Evolutionary conservation across 2,888 invertebrate genomes (phyloP).

Genomic region (Watsonalla cultraria): DNA sequence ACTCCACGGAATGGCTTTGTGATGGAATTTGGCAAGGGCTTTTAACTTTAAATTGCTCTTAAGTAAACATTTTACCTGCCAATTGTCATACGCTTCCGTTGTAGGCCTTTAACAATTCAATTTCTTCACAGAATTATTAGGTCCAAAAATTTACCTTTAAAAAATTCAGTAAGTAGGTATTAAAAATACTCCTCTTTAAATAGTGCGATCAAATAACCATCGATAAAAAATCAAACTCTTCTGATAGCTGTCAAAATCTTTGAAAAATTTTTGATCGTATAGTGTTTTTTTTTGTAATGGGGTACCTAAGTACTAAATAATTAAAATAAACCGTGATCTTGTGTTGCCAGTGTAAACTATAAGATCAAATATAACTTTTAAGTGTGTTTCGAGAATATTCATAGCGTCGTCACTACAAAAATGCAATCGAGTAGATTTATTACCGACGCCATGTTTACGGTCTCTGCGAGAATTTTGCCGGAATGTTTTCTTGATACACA

Average conservation of each 20-base stretch:
- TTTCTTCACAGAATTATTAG: conserved; percentile 37
- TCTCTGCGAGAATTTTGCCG: conserved; percentile 31
- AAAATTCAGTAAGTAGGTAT: conserved; percentile 13
- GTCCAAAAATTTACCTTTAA: conserved; percentile 12
- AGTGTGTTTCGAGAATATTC: conserved; percentile 1
- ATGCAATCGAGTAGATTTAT: conserved; percentile 2
- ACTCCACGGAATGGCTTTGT: conserved; percentile 43
- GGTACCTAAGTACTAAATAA: no score
- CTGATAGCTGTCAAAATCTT: no score
- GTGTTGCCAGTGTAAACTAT: not conserved
- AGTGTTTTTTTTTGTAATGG: no score
- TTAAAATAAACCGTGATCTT: no score
- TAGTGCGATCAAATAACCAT: no score
- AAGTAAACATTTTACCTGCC: conserved; percentile 73
- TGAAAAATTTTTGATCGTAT: no score
- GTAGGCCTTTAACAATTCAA: conserved; percentile 57
- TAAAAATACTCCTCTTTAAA: no score
- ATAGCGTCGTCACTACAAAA: not conserved
- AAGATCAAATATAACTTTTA: not conserved
- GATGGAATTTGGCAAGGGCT: conserved; percentile 63
- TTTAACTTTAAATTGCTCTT: conserved; percentile 67
- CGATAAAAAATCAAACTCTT: no score
- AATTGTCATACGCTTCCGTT: conserved; percentile 61
- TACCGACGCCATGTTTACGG: conserved; percentile 30
- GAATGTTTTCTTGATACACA: conserved; percentile 22